phyloP scores from a whole-genome alignment of 2,113 vertebrate species.

The Apaloderma vittatum region DNA sequence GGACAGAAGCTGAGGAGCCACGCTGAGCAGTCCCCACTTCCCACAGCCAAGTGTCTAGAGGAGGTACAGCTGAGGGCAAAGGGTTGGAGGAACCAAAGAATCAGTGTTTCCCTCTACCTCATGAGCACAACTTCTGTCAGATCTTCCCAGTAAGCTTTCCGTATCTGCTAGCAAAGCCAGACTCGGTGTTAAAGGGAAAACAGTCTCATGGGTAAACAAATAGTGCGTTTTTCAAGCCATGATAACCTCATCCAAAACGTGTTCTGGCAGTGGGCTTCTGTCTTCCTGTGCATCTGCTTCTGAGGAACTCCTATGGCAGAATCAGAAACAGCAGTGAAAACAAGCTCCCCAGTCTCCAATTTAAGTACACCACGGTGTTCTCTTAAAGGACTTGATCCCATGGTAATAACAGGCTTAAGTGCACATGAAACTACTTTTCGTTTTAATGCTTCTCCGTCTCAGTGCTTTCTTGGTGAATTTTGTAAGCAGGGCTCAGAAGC shows the following conservation, averaged over 20 bases:
- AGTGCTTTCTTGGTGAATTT: neutral
- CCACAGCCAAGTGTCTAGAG: neutral
- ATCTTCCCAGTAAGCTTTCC: neutral
- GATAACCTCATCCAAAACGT: neutral
- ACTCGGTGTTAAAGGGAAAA: neutral
- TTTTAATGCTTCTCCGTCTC: neutral
- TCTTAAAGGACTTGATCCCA: neutral
- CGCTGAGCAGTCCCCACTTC: neutral
- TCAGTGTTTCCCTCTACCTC: neutral
- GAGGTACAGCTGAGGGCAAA: neutral
- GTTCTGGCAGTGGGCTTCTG: neutral
- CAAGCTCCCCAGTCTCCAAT: rapidly evolving
- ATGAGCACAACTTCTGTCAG: neutral
- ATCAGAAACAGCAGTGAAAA: neutral
- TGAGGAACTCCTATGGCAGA: neutral
- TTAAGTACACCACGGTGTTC: neutral
- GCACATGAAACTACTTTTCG: neutral
- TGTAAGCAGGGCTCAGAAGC: neutral
- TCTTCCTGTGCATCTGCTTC: neutral
- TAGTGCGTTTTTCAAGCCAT: neutral
- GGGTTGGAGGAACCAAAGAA: neutral
- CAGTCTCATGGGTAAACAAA: neutral
- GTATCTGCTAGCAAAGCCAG: neutral
- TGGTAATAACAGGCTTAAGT: neutral
- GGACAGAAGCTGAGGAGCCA: neutral